A percentile compares a stretch with the other conserved stretches of the same genome.
Conservation (phyloP, 2,888 invertebrate species). For the Nomada ruficornis region DNA sequence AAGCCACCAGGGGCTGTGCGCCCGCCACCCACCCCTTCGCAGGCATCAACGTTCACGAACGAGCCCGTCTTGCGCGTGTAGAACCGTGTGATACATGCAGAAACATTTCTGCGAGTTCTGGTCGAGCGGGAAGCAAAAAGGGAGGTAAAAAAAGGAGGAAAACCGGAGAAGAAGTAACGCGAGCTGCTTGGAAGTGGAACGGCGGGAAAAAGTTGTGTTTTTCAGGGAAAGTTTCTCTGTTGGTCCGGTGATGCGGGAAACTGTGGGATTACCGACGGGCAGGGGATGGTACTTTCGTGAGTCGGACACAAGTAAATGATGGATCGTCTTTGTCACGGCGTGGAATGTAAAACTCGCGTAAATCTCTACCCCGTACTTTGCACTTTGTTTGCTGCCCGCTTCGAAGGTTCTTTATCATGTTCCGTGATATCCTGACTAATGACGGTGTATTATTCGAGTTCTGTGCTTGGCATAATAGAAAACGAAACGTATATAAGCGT, state of each 20-base stretch:
- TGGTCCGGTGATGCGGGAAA: slow-evolving; percentile 71
- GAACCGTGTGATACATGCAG: slow-evolving; percentile 77
- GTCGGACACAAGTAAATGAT: slow-evolving; percentile 83
- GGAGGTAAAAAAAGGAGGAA: background rate
- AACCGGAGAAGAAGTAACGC: slow-evolving; percentile 1
- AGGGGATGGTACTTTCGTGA: slow-evolving; percentile 79
- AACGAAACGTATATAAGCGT: background rate
- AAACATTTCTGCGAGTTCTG: slow-evolving; percentile 71
- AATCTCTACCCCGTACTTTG: slow-evolving; percentile 71
- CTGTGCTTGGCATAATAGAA: background rate
- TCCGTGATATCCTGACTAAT: slow-evolving; percentile 32
- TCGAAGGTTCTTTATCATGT: slow-evolving; percentile 34
- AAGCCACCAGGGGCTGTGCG: slow-evolving; percentile 50
- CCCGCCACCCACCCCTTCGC: slow-evolving; percentile 19
- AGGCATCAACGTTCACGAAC: slow-evolving; percentile 33
- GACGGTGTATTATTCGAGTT: background rate
- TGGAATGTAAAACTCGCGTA: slow-evolving; percentile 82
- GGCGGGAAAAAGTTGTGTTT: slow-evolving; percentile 67
- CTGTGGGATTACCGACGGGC: slow-evolving; percentile 76
- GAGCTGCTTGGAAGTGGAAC: slow-evolving; percentile 30
- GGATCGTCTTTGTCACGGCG: slow-evolving; percentile 76
- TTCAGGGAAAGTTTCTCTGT: slow-evolving; percentile 72
- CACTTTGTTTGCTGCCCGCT: slow-evolving; percentile 48
- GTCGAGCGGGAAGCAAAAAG: slow-evolving; percentile 54
- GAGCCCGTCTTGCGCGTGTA: slow-evolving; percentile 28